Percentiles rank a stretch among this genome's conserved stretches.
Evolutionary conservation across 30 jellyfish, hydroid and myxozoan species (phyloP).

Genomic region (Mastigias papua): DNA sequence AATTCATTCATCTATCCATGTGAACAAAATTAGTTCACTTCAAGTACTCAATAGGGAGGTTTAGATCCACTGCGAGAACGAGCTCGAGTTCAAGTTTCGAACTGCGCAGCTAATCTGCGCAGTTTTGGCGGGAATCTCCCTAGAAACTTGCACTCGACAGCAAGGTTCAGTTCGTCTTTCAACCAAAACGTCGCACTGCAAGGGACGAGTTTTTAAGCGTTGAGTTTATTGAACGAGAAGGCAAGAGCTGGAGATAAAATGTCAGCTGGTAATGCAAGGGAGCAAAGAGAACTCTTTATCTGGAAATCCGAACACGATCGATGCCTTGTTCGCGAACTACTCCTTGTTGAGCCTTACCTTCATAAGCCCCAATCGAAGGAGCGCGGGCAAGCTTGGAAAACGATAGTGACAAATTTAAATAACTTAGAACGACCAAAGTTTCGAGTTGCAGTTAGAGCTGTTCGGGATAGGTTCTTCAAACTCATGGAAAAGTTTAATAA

Average conservation of each 20-base stretch:
- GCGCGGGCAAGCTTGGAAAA: slow-evolving; percentile 76
- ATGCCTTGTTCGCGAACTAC: slow-evolving; percentile 50
- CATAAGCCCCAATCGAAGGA: slow-evolving; percentile 64
- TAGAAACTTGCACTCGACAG: slow-evolving; percentile 57
- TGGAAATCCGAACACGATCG: slow-evolving; percentile 67
- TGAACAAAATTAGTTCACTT: too few relatives aligned
- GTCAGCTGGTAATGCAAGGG: slow-evolving; percentile 35
- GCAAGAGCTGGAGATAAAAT: slow-evolving; percentile 2
- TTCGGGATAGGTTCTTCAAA: slow-evolving; percentile 61
- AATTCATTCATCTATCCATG: too few relatives aligned
- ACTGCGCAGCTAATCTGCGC: slow-evolving; percentile 66
- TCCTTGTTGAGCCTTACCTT: slow-evolving; percentile 65
- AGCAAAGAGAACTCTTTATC: slow-evolving; percentile 59
- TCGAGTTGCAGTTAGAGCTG: slow-evolving; percentile 66
- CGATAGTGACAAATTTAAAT: slow-evolving; percentile 46
- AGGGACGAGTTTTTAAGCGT: slow-evolving; percentile 19
- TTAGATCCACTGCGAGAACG: slow-evolving; percentile 61
- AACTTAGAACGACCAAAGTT: slow-evolving; percentile 48
- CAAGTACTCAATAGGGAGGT: slow-evolving; percentile 73
- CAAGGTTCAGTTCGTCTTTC: slow-evolving; percentile 57
- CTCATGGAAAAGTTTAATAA: slow-evolving; percentile 40
- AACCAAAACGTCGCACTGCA: slow-evolving; percentile 18
- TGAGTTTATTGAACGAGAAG: slow-evolving; percentile 8
- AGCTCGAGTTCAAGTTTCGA: slow-evolving; percentile 46
- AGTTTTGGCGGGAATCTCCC: slow-evolving; percentile 65